Evolutionary conservation across 2,113 vertebrate genomes (phyloP), one percentile per base, ranked within the genome.

Genomic region (Chloroceryle aenea): DNA sequence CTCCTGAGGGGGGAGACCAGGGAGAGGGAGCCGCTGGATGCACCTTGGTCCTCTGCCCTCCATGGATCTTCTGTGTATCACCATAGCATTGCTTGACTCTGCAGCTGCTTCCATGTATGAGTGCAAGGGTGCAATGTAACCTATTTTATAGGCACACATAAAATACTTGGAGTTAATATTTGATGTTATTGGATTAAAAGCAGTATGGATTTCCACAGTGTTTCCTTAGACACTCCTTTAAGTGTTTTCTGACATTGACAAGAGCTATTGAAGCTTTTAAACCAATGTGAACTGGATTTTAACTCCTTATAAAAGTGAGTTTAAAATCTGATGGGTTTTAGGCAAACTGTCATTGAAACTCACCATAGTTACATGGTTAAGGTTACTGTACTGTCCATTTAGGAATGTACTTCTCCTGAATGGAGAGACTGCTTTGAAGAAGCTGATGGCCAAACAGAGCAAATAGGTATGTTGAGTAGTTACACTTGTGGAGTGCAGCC

Each of bases 401-500:
- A 53, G 61, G 78, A 86, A n/a, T 3, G 3, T 38, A 61, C 29
- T 86, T 91, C 36, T 80, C 21, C 55, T 75, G 50, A 72, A 48
- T 79, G 74, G 62, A 73, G 92, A 77, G 76, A 48, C 9, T 68
- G 14, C 40, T 90, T 77, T 64, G 26, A 53, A 73, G 76, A 75
- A 61, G 43, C 42, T 72, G 71, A 42, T 87, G 66, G 81, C 64
- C 47, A 62, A 93, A 66, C 14, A 90, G 66, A 93, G 19, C 32
- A 84, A 79, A 86, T 90, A 23, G 56, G 7, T 91, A 38, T 68
- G 61, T 68, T 69, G 43, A 89, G 42, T 59, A 89, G 50, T 78
- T 85, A 78, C 15, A 56, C 88, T 91, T 90, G 62, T 88, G 83
- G 69, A 77, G 34, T 63, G 56, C 69, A 90, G 85, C 91, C 88